A percentile compares a stretch with the other conserved stretches of the same genome.
Conservation (phyloP, 2,113 vertebrate species). For the Neodontobutis hainanensis region DNA sequence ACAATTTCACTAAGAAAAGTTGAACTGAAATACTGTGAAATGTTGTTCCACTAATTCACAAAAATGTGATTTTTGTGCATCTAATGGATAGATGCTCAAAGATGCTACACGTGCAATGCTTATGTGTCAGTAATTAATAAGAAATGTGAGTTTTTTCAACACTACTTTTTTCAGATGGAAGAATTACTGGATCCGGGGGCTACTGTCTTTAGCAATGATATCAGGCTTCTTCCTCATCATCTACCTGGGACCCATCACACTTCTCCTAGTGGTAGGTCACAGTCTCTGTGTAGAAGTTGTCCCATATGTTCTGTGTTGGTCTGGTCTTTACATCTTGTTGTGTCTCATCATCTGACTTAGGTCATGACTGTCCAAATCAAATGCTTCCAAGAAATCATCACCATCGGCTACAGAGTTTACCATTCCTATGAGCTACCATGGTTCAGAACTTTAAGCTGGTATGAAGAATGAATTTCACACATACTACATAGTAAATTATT, state of each 20-base stretch:
- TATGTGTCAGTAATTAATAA: no score
- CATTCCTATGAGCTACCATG: slow-evolving; percentile 94
- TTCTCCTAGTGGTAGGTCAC: slow-evolving; percentile 80
- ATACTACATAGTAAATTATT: background rate
- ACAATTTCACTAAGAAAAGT: no score
- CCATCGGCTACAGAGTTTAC: slow-evolving; percentile 97
- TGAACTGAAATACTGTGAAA: no score
- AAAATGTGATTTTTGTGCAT: no score
- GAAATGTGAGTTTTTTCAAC: no score
- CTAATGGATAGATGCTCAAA: no score
- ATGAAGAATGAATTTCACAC: slow-evolving; percentile 57
- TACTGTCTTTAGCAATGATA: slow-evolving; percentile 94
- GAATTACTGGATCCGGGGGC: slow-evolving; percentile 98
- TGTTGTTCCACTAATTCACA: no score
- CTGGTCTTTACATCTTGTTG: background rate
- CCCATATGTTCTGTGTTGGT: background rate
- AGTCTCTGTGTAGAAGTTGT: background rate
- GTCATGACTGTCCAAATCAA: slow-evolving; percentile 95
- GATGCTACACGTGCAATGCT: no score
- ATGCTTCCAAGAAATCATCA: slow-evolving; percentile 98
- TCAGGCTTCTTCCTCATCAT: slow-evolving; percentile 90
- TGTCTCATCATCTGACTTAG: slow-evolving; percentile 70
- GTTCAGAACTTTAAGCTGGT: slow-evolving; percentile 98
- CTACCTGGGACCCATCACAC: slow-evolving; percentile 91
- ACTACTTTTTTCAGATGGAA: slow-evolving; percentile 87